Evolutionary conservation across 2,888 invertebrate species (phyloP), one percentile per base, ranked within the genome.

Genomic region (Cyaniris semiargus): DNA sequence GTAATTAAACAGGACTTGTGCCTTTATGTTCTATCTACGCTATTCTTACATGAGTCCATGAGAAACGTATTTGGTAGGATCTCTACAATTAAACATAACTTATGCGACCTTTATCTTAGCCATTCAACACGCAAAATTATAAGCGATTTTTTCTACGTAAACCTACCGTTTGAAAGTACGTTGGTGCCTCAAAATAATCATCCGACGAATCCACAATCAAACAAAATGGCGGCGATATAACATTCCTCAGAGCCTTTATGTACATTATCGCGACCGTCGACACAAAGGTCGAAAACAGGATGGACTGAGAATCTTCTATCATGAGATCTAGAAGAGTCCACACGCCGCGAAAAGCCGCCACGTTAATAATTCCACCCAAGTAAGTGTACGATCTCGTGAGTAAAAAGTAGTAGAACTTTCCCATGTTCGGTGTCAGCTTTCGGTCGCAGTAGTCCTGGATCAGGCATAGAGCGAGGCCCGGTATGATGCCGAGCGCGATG

Each of bases 301-400:
- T 92, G 71, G 94, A 90, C 72, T 85, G 90, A 70, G 83, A 86
- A 82, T 88, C 91, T 78, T 86, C 88, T 77, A 94, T 94, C 31
- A 95, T 95, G 81, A 95, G 94, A 80, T 95, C 87, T 83, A 97
- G 91, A 18, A 95, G 87, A 77, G 91, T 90, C 97, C 97, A 97
- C 21, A 96, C 95, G 0, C 97, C 97, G 13, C 97, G 94, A 96
- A 97, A 97, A 79, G 96, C 96, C 84, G 96, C 97, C 1, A 97
- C 96, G 87, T 97, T 97, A 79, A 96, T 95, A 79, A 96, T 93
- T 0, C 96, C 96, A 85, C 96, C 97, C 76, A 95, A 85, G 78
- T 94, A 93, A 1, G 97, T 97, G 86, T 97, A 97, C 5, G 95
- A 80, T 18, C 97, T 92, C 58, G 96, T 96, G 60, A 94, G 88